Base-by-base conservation (phyloP, 2,888 invertebrate species). In the Drosophila helvetica region DNA sequence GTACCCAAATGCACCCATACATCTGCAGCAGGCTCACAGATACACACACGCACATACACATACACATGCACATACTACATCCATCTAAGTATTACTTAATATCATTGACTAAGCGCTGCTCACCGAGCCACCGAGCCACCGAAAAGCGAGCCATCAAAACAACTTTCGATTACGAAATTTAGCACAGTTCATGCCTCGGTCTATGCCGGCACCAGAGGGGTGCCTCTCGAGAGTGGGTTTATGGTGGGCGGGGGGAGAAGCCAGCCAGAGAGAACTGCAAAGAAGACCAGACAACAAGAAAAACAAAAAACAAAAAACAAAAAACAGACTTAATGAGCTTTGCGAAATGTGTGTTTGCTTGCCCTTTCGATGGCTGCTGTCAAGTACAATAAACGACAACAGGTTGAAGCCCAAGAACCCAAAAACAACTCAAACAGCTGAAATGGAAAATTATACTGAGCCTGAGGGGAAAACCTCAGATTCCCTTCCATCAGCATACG, bases 161-260 rank as follows among this genome's bases (percentile, higher is more conserved):
- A 82, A 83, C 88, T 83, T 88, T 86, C 86, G 88, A 88, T 83
- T 83, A 78, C 83, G 80, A 83, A 88, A 88, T 86, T 86, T 69
- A 86, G 82, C 86, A 81, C 82, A 85, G 75, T 51, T 69, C 50
- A 46, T 69, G 55, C 47, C 43, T 50, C 48, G 38, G 38, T n/a
- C 38, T 42, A 33, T 19, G 19, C 7, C 27, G 27, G 27, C 10
- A n/a, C 27, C 30, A 22, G 48, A 8, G 18, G 30, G 53, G 19
- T 55, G 27, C 60, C 27, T 27, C 27, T 27, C 27, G 7, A 27
- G 8, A 27, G 27, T 27, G 27, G 27, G 27, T 0, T 27, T 27
- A 2, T 7, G 25, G 25, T 25, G 7, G 25, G 25, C 7, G 25
- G 7, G 12, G 33, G 30, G 33, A 53, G 52, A 53, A 53, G 33